Conservation (phyloP, 2,113 vertebrate species). For the Brevimyrus niger region DNA sequence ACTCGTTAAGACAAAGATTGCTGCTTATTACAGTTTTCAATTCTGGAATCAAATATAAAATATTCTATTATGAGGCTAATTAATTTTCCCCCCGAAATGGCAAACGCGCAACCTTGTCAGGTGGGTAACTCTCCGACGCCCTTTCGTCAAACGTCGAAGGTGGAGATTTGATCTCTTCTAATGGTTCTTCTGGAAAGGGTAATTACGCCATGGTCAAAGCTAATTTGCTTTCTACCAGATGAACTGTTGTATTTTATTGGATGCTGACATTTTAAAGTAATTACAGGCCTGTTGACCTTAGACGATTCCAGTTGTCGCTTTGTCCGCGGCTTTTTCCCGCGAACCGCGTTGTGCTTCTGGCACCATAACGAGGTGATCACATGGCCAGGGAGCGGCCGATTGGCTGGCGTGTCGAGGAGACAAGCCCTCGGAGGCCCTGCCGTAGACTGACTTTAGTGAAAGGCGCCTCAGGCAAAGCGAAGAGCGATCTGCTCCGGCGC, state of each 20-base stretch:
- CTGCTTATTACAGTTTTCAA: slow-evolving; percentile 98
- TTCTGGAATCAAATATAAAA: slow-evolving; percentile 99
- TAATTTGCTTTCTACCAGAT: slow-evolving; percentile 99
- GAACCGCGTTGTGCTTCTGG: slow-evolving; percentile 90
- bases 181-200: slow-evolving; percentile 99
- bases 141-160: slow-evolving; percentile 99
- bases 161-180: slow-evolving; percentile 99
- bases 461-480: neutral
- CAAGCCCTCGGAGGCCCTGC: neutral
- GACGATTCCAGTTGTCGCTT: slow-evolving; percentile 96
- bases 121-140: slow-evolving; percentile 99
- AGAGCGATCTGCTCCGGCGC: neutral
- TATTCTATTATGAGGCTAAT: slow-evolving; percentile 99
- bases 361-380: slow-evolving; percentile 98
- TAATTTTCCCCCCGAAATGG: slow-evolving; percentile 99
- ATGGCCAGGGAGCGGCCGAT: slow-evolving; percentile 83
- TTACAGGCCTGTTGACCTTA: slow-evolving; percentile 99
- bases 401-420: neutral
- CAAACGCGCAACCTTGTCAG: slow-evolving; percentile 99
- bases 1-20: slow-evolving; percentile 89
- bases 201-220: slow-evolving; percentile 99
- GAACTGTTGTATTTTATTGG: slow-evolving; percentile 99
- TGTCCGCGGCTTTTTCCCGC: slow-evolving; percentile 80
- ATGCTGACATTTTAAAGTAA: slow-evolving; percentile 99
- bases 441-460: neutral